Percentiles rank a stretch among this genome's conserved stretches.
These are phyloP conservation scores for Heliopora coerulea DNA, from an alignment of 92 coral and sea anemone species.

Conservation along the genomic window DNA sequence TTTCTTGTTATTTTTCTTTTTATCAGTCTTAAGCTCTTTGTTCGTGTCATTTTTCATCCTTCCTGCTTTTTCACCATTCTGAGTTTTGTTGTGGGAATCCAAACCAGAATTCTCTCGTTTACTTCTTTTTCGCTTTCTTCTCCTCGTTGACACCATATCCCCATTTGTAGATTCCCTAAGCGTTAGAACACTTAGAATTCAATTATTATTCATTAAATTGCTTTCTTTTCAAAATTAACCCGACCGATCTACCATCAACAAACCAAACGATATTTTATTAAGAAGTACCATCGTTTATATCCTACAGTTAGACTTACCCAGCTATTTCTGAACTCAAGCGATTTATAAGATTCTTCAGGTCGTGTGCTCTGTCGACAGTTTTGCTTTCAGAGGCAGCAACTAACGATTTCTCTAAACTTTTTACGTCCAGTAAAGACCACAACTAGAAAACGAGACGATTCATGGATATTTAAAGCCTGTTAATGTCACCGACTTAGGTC, in stretches of 20 bases:
- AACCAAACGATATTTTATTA: too few species aligned
- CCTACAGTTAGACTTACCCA: constrained; percentile 6
- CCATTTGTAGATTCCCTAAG: background rate
- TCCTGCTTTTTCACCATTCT: background rate
- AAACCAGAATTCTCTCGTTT: background rate
- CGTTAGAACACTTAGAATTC: background rate
- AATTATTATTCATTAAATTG: background rate
- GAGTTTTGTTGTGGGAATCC: background rate
- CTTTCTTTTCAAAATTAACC: too few species aligned
- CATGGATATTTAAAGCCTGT: too few species aligned
- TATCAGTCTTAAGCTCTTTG: background rate
- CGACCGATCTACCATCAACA: too few species aligned
- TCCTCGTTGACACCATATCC: background rate
- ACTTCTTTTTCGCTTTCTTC: constrained; percentile 18
- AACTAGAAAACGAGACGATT: constrained; percentile 9
- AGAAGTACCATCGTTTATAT: too few species aligned
- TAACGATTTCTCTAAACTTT: constrained; percentile 8
- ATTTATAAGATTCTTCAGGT: constrained; percentile 27
- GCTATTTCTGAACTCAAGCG: constrained; percentile 25
- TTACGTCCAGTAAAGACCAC: constrained; percentile 15
- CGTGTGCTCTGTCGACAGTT: constrained; percentile 36
- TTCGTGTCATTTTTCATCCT: constrained; percentile 1
- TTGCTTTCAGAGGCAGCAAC: constrained; percentile 22
- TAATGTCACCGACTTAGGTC: too few species aligned
- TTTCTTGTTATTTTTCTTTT: background rate